A percentile compares a stretch with the other conserved stretches of the same genome.
Conservation (phyloP, 2,797 vertebrate species). For the Phrynocephalus guinanensis region DNA sequence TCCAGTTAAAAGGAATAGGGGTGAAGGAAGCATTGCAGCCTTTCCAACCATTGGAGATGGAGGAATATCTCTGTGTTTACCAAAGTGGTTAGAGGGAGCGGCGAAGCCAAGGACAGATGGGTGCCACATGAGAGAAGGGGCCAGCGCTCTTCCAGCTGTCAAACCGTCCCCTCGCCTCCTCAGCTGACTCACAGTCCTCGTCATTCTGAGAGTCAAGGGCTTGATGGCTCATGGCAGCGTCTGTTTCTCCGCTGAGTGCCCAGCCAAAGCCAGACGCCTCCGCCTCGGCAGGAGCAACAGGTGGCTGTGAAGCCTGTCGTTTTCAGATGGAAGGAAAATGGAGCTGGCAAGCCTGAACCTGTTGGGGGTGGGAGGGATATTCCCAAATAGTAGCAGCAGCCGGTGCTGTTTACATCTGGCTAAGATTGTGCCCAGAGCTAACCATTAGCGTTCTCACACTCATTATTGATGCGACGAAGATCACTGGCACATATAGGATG, state of each 20-base stretch:
- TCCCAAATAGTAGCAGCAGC: slow-evolving; percentile 42
- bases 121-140: not conserved
- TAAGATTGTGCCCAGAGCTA: not conserved
- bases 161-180: not conserved
- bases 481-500: not conserved
- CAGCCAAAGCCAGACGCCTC: slow-evolving; percentile 26
- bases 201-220: fast-evolving
- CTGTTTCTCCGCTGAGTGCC: slow-evolving; percentile 40
- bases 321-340: slow-evolving; percentile 2
- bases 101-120: slow-evolving; percentile 22
- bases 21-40: not conserved
- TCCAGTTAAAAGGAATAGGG: not conserved
- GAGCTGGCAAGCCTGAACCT: slow-evolving; percentile 12
- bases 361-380: not conserved
- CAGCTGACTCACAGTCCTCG: slow-evolving; percentile 21
- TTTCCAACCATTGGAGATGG: not conserved
- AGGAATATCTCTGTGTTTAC: slow-evolving; percentile 1
- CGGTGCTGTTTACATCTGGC: slow-evolving; percentile 25
- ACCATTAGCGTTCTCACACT: not conserved
- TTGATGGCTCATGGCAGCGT: not conserved
- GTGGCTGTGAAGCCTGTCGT: slow-evolving; percentile 25
- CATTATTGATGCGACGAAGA: not conserved
- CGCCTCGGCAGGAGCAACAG: not conserved
- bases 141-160: slow-evolving; percentile 40
- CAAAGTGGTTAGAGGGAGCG: not conserved